Evolutionary conservation across 2,113 vertebrate species (phyloP).

Genomic region (Saimiri boliviensis): DNA sequence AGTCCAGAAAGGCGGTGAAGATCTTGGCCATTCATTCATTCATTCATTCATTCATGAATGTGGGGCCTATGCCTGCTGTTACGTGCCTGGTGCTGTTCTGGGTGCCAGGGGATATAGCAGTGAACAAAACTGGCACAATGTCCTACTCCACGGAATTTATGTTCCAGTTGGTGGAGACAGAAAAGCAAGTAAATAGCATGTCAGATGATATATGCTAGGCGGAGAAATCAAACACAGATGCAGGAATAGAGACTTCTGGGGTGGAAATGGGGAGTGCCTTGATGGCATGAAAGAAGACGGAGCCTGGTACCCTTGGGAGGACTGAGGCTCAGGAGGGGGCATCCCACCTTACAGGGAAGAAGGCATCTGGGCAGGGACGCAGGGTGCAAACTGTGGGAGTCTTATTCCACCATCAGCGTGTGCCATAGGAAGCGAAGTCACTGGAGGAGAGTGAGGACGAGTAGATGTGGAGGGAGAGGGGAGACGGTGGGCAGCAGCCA

Average conservation of each 20-base stretch:
- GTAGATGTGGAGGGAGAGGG: background rate
- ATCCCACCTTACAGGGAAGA: background rate
- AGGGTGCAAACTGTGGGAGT: no score
- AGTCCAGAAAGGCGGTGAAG: background rate
- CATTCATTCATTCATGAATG: background rate
- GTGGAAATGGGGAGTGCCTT: background rate
- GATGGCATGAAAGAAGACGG: background rate
- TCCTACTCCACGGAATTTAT: accelerated
- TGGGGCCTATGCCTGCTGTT: accelerated
- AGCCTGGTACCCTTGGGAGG: background rate
- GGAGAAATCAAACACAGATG: background rate
- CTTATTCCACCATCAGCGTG: background rate
- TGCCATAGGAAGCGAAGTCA: background rate
- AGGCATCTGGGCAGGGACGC: background rate
- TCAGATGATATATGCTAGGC: background rate
- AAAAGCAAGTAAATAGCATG: background rate
- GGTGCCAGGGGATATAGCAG: background rate
- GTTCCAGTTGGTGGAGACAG: background rate
- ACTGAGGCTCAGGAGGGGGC: background rate
- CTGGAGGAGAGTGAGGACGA: background rate
- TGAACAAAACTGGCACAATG: background rate
- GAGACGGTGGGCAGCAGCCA: no score
- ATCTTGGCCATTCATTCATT: accelerated
- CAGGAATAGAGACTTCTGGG: background rate
- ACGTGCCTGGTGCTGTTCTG: accelerated